Conservation (phyloP, 2,797 vertebrate species). For the Hybognathus amarus region DNA sequence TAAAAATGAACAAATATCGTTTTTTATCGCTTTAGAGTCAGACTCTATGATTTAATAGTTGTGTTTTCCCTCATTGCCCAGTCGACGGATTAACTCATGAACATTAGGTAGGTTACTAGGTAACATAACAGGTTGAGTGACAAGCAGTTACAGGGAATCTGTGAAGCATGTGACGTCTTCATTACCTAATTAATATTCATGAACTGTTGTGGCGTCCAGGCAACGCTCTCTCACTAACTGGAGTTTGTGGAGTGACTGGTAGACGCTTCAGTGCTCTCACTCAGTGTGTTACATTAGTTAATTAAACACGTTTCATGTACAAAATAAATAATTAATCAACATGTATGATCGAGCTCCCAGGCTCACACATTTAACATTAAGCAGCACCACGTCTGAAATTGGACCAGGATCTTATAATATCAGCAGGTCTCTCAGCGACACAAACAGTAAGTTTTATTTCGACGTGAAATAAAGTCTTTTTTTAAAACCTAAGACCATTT, state of each 20-base stretch:
- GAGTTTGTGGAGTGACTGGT: not conserved
- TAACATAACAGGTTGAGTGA: not conserved
- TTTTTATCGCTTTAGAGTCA: no score
- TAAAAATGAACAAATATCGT: no score
- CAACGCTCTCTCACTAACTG: constrained; percentile 33
- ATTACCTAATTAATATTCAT: constrained; percentile 29
- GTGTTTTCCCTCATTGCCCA: not conserved
- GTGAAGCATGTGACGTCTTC: not conserved
- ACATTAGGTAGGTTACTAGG: not conserved
- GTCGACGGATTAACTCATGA: constrained; percentile 8
- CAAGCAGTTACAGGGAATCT: not conserved
- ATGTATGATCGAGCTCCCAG: constrained; percentile 54
- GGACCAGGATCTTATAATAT: constrained; percentile 53
- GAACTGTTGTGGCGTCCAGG: constrained; percentile 7
- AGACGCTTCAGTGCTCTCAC: not conserved
- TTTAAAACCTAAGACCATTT: not conserved
- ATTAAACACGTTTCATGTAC: not conserved
- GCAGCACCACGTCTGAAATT: constrained; percentile 1
- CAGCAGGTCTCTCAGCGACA: not conserved
- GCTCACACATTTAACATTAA: constrained; percentile 9
- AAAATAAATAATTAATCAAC: not conserved
- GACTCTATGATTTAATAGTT: no score
- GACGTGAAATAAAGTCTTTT: not conserved
- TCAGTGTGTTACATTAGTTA: not conserved
- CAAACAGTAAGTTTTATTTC: not conserved